A percentile compares a stretch with the other conserved stretches of the same genome.
Evolutionary conservation across 2,113 vertebrate species (phyloP).

Genomic region (Rhinolophus ferrumequinum): DNA sequence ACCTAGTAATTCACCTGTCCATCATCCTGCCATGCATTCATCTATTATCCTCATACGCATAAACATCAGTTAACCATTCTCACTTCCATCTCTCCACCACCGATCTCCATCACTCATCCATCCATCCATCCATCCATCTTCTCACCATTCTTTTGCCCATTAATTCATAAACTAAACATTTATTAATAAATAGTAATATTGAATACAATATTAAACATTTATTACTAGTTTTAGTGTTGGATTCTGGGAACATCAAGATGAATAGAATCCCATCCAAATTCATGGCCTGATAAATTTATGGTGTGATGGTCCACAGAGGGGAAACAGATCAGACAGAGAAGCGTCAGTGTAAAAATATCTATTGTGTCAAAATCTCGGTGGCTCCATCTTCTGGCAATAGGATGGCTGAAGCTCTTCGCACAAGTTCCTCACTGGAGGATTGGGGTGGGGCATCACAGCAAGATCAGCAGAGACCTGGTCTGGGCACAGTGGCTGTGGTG

Average conservation of each 20-base stretch:
- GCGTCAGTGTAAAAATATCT: background rate
- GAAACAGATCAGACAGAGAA: background rate
- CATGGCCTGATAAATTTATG: background rate
- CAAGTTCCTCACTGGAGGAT: rapidly evolving
- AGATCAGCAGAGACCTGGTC: background rate
- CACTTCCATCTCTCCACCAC: background rate
- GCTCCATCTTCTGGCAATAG: background rate
- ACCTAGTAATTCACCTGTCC: too few relatives aligned
- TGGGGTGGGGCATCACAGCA: rapidly evolving
- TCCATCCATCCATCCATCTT: background rate
- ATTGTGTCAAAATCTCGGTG: background rate
- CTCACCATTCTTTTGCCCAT: background rate
- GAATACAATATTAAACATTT: background rate
- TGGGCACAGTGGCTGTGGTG: rapidly evolving
- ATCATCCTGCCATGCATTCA: background rate
- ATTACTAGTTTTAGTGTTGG: background rate
- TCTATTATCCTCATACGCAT: background rate
- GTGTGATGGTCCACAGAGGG: background rate
- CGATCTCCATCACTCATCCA: too few relatives aligned
- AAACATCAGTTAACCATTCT: too few relatives aligned
- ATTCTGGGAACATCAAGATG: background rate
- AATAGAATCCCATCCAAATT: background rate
- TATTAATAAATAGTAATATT: background rate
- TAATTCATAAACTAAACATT: background rate
- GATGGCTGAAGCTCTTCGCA: background rate